Evolutionary conservation across 1,140 invertebrate species (phyloP).

Genomic region (Gryon sp.): DNA sequence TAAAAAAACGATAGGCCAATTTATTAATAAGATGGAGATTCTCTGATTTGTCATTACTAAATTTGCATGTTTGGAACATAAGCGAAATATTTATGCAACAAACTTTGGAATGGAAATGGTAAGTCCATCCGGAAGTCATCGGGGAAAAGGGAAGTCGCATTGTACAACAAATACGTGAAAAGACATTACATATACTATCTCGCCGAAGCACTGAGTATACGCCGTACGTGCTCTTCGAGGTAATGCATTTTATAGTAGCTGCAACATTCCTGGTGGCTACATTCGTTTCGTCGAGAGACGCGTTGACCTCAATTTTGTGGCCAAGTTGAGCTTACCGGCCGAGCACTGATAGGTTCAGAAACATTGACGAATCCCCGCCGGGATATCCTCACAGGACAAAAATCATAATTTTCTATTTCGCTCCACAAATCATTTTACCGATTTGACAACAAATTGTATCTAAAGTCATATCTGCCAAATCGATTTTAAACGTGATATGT

Average conservation of each 20-base stretch:
- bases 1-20: not conserved
- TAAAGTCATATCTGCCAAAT: not conserved
- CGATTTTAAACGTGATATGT: not conserved
- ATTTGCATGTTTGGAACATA: too few species aligned
- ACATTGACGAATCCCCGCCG: conserved; percentile 41
- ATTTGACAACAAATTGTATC: not conserved
- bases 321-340: conserved; percentile 50
- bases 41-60: too few species aligned
- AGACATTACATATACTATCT: conserved; percentile 63
- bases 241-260: conserved; percentile 65
- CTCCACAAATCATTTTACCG: conserved; percentile 25
- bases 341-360: conserved; percentile 51
- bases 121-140: conserved; percentile 45
- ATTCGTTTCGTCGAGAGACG: conserved; percentile 62
- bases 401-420: conserved; percentile 38
- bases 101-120: conserved; percentile 51
- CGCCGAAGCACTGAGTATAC: conserved; percentile 42
- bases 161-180: conserved; percentile 61
- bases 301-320: conserved; percentile 63
- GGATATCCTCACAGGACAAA: conserved; percentile 16
- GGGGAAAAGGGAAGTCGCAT: conserved; percentile 51
- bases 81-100: conserved; percentile 44
- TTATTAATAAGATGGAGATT: not conserved
- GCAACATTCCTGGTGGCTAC: conserved; percentile 60
- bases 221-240: conserved; percentile 60